A percentile compares a stretch with the other conserved stretches of the same genome.
phyloP scores from a whole-genome alignment of 2,113 vertebrate genomes.

The Tenebrosternarchus preto region DNA sequence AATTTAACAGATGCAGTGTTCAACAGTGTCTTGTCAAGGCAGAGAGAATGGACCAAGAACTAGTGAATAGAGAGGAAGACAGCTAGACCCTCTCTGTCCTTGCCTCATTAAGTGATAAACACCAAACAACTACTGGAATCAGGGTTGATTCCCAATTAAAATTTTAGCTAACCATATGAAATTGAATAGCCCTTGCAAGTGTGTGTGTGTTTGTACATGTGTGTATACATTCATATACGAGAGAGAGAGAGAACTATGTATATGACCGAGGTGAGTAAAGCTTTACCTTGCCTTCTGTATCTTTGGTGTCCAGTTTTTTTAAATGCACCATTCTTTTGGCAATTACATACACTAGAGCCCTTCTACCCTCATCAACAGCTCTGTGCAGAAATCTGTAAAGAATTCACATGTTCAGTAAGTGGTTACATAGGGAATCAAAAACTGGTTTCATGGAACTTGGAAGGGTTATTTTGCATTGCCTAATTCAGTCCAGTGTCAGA shows the following conservation, averaged over 20 bases:
- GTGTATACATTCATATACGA: neutral
- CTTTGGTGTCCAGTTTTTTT: slow-evolving; percentile 75
- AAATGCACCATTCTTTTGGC: slow-evolving; percentile 73
- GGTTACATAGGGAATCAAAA: neutral
- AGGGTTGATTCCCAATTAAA: no score
- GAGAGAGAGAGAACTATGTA: neutral
- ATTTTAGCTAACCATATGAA: no score
- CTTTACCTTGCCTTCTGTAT: slow-evolving; percentile 77
- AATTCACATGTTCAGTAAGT: neutral
- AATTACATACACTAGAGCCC: slow-evolving; percentile 74
- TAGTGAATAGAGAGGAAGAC: no score
- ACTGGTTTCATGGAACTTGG: neutral
- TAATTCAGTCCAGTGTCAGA: no score
- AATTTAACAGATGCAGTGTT: no score
- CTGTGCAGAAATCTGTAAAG: slow-evolving; percentile 76
- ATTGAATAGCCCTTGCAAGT: neutral
- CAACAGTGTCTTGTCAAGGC: no score
- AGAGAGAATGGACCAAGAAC: no score
- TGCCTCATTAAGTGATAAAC: no score
- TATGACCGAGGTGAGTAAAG: neutral
- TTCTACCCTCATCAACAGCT: slow-evolving; percentile 75
- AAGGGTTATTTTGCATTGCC: neutral
- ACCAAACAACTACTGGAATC: no score
- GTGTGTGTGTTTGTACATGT: neutral
- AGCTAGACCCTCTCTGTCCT: no score